phyloP scores from a whole-genome alignment of 2,113 vertebrate genomes.

The Emberiza fucata region DNA sequence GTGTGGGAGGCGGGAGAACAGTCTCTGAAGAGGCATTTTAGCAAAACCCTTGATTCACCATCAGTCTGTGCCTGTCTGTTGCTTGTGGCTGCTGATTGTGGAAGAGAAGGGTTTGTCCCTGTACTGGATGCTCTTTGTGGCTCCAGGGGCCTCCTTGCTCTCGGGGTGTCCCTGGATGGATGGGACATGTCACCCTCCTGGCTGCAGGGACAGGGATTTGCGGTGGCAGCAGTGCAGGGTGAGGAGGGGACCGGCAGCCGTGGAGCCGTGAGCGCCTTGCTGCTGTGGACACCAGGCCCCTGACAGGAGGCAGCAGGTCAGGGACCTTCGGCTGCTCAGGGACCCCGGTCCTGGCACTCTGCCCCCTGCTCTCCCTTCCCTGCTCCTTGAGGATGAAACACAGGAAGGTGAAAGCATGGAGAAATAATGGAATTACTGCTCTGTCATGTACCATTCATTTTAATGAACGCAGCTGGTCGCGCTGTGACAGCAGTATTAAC shows the following conservation, averaged over 20 bases:
- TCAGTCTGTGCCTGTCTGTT: neutral
- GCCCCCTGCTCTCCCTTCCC: neutral
- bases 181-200: rapidly evolving
- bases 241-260: rapidly evolving
- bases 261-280: neutral
- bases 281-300: neutral
- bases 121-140: neutral
- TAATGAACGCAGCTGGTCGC: neutral
- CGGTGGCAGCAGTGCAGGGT: rapidly evolving
- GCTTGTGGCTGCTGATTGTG: neutral
- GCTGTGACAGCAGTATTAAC: neutral
- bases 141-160: neutral
- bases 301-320: neutral
- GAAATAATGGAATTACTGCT: neutral
- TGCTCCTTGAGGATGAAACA: neutral
- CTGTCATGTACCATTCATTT: neutral
- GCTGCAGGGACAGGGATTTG: neutral
- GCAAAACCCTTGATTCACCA: neutral
- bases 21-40: neutral
- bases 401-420: neutral
- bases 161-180: rapidly evolving
- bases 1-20: neutral
- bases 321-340: neutral
- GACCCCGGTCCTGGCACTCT: rapidly evolving
- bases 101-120: neutral